These are phyloP conservation scores for Carollia perspicillata DNA, from an alignment of 2,113 vertebrate species.

Conservation along the genomic window DNA sequence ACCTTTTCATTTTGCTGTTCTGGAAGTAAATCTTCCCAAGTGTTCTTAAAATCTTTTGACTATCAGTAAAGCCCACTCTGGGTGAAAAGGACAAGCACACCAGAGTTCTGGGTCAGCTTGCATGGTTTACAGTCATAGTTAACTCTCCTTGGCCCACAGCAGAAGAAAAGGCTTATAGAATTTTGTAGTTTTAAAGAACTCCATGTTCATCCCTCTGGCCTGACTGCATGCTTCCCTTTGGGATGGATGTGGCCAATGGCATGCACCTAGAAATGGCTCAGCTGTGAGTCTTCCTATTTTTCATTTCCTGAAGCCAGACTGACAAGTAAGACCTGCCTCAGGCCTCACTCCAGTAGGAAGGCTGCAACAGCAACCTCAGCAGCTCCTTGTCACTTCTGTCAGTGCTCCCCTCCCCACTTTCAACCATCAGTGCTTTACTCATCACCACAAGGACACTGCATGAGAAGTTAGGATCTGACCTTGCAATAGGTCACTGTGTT, in stretches of 20 bases:
- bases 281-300: background rate
- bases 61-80: background rate
- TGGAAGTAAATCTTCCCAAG: background rate
- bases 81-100: background rate
- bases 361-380: background rate
- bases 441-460: background rate
- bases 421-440: background rate
- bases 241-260: too few species aligned
- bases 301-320: background rate
- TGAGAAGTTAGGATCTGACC: background rate
- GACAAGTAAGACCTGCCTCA: background rate
- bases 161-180: background rate
- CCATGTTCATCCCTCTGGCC: too few species aligned
- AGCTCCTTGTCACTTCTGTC: fast-evolving
- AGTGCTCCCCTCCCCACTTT: too few species aligned
- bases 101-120: background rate
- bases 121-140: background rate
- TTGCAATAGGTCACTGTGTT: background rate
- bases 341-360: background rate
- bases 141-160: background rate
- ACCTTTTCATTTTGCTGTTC: background rate
- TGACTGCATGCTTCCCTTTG: background rate
- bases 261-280: background rate
- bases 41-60: background rate
- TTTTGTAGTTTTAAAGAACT: background rate